Evolutionary conservation across 2,888 invertebrate genomes (phyloP), one percentile per base, ranked within the genome.

Genomic region (Prosopocoilus inquinatus): DNA sequence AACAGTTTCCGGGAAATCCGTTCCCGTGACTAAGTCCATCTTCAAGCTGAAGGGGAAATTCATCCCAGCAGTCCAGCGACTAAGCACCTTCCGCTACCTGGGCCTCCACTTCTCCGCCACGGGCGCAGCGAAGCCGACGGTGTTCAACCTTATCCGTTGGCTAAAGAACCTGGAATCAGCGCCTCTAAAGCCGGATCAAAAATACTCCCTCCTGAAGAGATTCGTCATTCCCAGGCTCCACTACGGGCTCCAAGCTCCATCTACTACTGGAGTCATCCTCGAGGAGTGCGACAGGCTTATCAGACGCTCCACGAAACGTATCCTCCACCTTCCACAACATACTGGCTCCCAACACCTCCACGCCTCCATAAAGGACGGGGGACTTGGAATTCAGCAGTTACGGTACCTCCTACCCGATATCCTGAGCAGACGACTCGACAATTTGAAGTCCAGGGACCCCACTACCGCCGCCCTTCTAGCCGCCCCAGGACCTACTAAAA

Each of bases 131-230:
- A 57, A 50, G 13, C 64, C 61, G 1, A 28, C 47, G 4, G 4
- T 53, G 0, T 4, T 9, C 28, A 61, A 58, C 50, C 50, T 61
- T 1, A 50, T 49, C 15, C 28, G 15, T 1, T 66, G 65, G 49
- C 53, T 76, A 3, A 32, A 56, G 1, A 66, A 66, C 46, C 52
- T 75, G 36, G 50, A 55, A 2, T 52, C 53, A 47, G 70, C 73
- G 0, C 72, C 75, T 0, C 63, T 77, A 0, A 76, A 76, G 53
- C 77, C 76, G 0, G 70, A 75, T 41, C 77, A 78, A 59, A 68
- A 74, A 50, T 35, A 75, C 0, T 55, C 61, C 11, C 46, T 75
- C 0, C 39, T 78, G 3, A 64, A 70, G 28, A 53, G 54, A 2
- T 64, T 70, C 55, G 55, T 78, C 1, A 52, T 78, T 0, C 76